phyloP scores from a whole-genome alignment of 30 jellyfish, hydroid and myxozoan species.

The Mastigias papua region DNA sequence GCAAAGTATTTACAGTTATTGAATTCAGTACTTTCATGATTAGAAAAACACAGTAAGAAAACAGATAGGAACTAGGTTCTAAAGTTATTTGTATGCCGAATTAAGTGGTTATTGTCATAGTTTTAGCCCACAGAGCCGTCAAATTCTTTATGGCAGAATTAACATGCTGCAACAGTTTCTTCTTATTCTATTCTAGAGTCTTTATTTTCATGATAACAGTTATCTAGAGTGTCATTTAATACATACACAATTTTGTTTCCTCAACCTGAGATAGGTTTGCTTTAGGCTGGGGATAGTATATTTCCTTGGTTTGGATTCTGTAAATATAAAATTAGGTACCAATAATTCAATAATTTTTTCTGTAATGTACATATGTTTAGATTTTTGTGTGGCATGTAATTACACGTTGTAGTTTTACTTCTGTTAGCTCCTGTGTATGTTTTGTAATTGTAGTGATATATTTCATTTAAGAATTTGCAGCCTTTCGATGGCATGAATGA shows the following conservation, averaged over 20 bases:
- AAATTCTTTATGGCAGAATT: neutral
- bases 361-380: conserved; percentile 35
- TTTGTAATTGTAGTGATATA: too few relatives aligned
- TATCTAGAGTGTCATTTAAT: too few relatives aligned
- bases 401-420: neutral
- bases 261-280: neutral
- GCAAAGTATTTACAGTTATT: too few relatives aligned
- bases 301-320: neutral
- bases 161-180: neutral
- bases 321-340: neutral
- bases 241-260: too few relatives aligned
- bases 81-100: neutral
- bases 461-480: too few relatives aligned
- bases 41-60: too few relatives aligned
- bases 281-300: neutral
- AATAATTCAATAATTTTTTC: conserved; percentile 36
- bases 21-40: too few relatives aligned
- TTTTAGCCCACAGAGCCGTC: neutral
- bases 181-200: neutral
- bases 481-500: neutral
- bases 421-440: neutral
- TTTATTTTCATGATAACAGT: neutral
- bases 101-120: neutral
- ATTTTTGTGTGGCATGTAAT: conserved; percentile 30
- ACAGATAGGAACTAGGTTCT: too few relatives aligned